Conservation (phyloP, 2,888 invertebrate genomes). For the Archips xylosteana region DNA sequence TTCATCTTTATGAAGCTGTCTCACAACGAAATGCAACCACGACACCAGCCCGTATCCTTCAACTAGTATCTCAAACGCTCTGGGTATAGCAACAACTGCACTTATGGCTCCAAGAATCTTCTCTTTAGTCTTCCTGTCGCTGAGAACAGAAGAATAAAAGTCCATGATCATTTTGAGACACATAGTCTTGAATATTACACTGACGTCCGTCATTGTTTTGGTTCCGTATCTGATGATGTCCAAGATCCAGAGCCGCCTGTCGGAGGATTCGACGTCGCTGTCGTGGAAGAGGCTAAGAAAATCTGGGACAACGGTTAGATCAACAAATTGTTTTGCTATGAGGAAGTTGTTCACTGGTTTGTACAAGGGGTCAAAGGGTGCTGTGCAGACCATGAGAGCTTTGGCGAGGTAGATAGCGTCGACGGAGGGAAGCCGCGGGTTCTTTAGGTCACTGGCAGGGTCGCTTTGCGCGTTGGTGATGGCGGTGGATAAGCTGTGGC, state of each 20-base stretch:
- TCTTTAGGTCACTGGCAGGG: constrained; percentile 54
- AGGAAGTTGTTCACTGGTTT: constrained; percentile 91
- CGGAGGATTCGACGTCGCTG: constrained; percentile 88
- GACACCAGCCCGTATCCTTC: constrained; percentile 89
- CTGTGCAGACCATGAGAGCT: constrained; percentile 89
- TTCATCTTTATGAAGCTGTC: constrained; percentile 62
- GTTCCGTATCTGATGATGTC: constrained; percentile 91
- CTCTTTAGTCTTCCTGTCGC: constrained; percentile 87
- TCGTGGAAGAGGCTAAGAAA: constrained; percentile 94
- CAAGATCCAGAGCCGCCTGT: constrained; percentile 92
- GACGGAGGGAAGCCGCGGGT: constrained; percentile 85
- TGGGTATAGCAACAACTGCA: constrained; percentile 87
- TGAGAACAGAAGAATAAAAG: constrained; percentile 87
- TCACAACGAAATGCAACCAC: constrained; percentile 85
- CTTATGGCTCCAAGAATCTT: constrained; percentile 88
- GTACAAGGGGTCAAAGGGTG: constrained; percentile 92
- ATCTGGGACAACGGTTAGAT: constrained; percentile 94
- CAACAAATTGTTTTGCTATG: constrained; percentile 91
- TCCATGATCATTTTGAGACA: constrained; percentile 92
- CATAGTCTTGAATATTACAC: constrained; percentile 89
- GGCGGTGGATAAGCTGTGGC: constrained; percentile 85
- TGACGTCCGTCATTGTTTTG: constrained; percentile 90
- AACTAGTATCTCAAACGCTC: constrained; percentile 87
- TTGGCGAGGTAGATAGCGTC: constrained; percentile 90
- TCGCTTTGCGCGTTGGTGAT: constrained; percentile 52